A percentile compares a stretch with the other conserved stretches of the same genome.
Conservation (phyloP, 2,797 vertebrate genomes). For the Lithobates sylvaticus region DNA sequence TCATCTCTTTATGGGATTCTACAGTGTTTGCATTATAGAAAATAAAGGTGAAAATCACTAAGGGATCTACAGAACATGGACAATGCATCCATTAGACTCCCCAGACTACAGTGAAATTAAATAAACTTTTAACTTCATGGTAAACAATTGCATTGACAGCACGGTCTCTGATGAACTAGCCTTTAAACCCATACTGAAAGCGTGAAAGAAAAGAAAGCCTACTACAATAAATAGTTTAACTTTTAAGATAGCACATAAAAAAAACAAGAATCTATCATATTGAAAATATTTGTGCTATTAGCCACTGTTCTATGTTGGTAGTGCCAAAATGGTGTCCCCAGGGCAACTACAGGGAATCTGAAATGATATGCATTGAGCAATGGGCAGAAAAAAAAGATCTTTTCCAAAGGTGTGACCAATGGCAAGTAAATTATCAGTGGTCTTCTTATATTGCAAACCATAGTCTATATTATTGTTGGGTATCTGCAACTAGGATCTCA, state of each 20-base stretch:
- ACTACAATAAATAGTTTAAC: neutral
- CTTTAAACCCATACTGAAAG: neutral
- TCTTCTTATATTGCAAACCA: neutral
- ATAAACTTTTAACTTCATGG: conserved; percentile 8
- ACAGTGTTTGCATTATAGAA: conserved; percentile 30
- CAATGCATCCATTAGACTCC: neutral
- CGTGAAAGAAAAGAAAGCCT: neutral
- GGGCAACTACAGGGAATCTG: neutral
- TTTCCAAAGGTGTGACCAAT: no score
- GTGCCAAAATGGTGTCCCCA: no score
- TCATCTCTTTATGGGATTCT: conserved; percentile 11
- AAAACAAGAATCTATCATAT: neutral
- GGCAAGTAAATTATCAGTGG: no score
- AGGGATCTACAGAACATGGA: conserved; percentile 6
- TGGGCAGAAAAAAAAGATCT: no score
- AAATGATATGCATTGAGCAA: neutral
- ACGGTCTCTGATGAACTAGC: neutral
- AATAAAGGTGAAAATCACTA: conserved; percentile 41
- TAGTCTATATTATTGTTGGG: neutral
- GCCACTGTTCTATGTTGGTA: neutral
- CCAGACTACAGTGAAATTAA: conserved; percentile 2
- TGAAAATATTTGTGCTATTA: neutral
- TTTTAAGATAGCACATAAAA: neutral
- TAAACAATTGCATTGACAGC: conserved; percentile 16
- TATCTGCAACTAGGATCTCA: neutral